Percentiles rank a stretch among this genome's conserved stretches.
These are phyloP conservation scores for Catocala sponsa DNA, from an alignment of 2,888 invertebrate species.

Conservation along the genomic window DNA sequence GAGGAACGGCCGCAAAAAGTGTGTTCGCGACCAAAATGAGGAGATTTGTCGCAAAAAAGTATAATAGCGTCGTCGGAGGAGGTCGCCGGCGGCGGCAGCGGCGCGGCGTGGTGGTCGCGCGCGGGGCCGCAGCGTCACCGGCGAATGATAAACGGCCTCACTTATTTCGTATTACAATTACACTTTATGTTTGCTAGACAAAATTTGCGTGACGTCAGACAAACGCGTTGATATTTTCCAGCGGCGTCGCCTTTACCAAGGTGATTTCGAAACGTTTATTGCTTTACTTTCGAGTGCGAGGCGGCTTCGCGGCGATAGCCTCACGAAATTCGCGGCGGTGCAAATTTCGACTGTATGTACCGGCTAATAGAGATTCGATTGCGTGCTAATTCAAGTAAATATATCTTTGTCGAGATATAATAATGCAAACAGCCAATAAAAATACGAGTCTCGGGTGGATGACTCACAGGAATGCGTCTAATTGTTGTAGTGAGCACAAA, in stretches of 20 bases:
- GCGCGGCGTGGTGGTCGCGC: conserved; percentile 9
- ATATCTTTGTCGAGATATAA: conserved; percentile 69
- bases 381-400: conserved; percentile 61
- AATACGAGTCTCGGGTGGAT: conserved; percentile 81
- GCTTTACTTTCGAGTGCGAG: conserved; percentile 67
- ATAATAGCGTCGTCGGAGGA: conserved; percentile 25
- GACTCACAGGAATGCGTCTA: conserved; percentile 83
- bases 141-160: conserved; percentile 37
- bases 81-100: conserved; percentile 13
- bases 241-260: conserved; percentile 65
- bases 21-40: conserved; percentile 30
- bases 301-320: conserved; percentile 49
- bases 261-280: conserved; percentile 68
- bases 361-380: conserved; percentile 59
- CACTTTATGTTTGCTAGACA: conserved; percentile 52
- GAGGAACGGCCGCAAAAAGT: conserved; percentile 48
- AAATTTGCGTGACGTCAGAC: conserved; percentile 64
- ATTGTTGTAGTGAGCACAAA: conserved; percentile 77
- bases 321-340: conserved; percentile 49
- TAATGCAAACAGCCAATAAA: conserved; percentile 81
- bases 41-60: conserved; percentile 26
- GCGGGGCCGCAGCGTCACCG: conserved; percentile 52
- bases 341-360: conserved; percentile 61
- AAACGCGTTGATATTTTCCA: conserved; percentile 60
- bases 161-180: conserved; percentile 53